Conservation (phyloP, 2,113 vertebrate genomes). For the Glareola pratincola region DNA sequence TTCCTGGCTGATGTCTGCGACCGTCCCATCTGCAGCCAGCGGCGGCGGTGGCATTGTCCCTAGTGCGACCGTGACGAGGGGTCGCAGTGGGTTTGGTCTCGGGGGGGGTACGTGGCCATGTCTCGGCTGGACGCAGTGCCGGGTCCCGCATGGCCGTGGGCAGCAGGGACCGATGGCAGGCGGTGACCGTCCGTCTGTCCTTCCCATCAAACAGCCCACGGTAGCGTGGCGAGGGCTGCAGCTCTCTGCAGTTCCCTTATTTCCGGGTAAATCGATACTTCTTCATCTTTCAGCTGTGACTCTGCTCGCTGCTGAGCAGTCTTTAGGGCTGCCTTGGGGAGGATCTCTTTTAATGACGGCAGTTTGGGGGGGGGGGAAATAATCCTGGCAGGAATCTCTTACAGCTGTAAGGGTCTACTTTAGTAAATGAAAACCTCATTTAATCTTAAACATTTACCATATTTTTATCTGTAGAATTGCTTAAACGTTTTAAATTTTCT, state of each 20-base stretch:
- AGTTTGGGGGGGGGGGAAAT: neutral
- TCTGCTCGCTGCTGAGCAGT: neutral
- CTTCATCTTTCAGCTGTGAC: no score
- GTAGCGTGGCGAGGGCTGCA: neutral
- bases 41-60: neutral
- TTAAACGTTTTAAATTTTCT: neutral
- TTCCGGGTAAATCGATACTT: neutral
- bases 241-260: neutral
- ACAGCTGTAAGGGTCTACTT: neutral
- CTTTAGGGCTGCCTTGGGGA: neutral
- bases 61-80: fast-evolving
- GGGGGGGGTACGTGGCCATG: no score
- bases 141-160: no score
- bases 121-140: neutral
- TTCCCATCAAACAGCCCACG: no score
- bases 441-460: neutral
- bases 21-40: neutral
- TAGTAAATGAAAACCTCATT: neutral
- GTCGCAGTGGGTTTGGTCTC: neutral
- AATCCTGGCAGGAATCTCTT: neutral
- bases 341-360: neutral
- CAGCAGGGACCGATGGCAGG: neutral
- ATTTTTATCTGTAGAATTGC: neutral
- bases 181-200: neutral
- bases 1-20: fast-evolving